Evolutionary conservation across 2,113 vertebrate genomes (phyloP).

Genomic region (Oncorhynchus masou): DNA sequence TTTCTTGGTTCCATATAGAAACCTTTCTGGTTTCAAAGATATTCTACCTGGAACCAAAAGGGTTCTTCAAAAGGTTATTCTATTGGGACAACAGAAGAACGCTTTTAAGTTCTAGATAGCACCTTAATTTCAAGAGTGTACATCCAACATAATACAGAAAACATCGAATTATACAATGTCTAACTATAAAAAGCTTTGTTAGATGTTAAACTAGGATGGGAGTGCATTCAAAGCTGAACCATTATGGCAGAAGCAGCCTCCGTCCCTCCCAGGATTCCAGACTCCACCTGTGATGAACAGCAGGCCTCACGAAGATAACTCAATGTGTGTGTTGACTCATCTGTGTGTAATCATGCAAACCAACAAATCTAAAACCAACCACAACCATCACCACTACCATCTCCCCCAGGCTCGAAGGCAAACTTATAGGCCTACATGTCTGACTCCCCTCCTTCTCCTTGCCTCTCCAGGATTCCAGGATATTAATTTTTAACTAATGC

Average conservation of each 20-base stretch:
- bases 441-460: slow-evolving; percentile 4
- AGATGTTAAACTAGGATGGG: not conserved
- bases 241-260: not conserved
- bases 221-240: not conserved
- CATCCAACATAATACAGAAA: no score
- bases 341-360: not conserved
- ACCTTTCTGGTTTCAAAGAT: no score
- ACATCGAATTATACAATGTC: no score
- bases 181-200: no score
- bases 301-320: not conserved
- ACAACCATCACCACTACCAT: not conserved
- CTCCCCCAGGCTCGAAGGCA: not conserved
- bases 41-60: no score
- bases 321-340: not conserved
- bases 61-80: no score
- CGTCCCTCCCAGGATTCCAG: not conserved
- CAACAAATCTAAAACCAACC: not conserved
- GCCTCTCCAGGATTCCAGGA: slow-evolving; percentile 30
- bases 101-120: no score
- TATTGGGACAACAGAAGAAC: no score
- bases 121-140: no score
- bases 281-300: not conserved
- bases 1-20: no score
- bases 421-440: not conserved
- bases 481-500: slow-evolving; percentile 69